These are phyloP conservation scores for Streblospio benedicti DNA, from an alignment of 1,140 invertebrate genomes.

Conservation along the genomic window DNA sequence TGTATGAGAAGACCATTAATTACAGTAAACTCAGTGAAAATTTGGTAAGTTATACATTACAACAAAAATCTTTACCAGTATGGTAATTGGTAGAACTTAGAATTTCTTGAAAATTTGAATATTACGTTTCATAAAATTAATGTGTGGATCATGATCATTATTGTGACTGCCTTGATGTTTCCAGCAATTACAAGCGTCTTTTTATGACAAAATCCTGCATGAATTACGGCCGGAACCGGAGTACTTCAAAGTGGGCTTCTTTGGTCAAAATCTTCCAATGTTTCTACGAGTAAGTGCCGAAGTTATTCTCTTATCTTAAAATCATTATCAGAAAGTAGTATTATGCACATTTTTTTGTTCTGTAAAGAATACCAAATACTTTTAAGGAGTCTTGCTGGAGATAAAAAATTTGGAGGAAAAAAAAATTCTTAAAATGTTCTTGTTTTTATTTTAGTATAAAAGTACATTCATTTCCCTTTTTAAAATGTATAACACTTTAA, in stretches of 20 bases:
- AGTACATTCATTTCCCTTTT: too few relatives aligned
- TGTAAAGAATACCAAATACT: too few relatives aligned
- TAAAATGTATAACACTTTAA: too few relatives aligned
- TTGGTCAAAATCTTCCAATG: conserved; percentile 34
- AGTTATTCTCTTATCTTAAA: too few relatives aligned
- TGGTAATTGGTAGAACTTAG: background rate
- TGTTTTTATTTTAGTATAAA: too few relatives aligned
- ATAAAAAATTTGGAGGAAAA: too few relatives aligned
- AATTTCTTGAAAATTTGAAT: background rate
- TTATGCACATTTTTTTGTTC: too few relatives aligned
- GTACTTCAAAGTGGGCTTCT: conserved; percentile 41
- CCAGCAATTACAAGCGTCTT: conserved; percentile 67
- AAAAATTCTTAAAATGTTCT: too few relatives aligned
- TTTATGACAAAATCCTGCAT: conserved; percentile 81
- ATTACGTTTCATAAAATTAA: too few relatives aligned
- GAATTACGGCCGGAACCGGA: conserved; percentile 76
- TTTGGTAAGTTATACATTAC: conserved; percentile 28
- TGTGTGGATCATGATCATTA: too few relatives aligned
- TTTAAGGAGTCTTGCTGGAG: too few relatives aligned
- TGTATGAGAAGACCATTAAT: conserved; percentile 34
- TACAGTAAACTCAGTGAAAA: conserved; percentile 40
- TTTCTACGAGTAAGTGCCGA: conserved; percentile 63
- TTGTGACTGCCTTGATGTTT: conserved; percentile 12
- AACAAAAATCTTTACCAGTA: background rate
- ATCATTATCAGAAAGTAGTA: too few relatives aligned